These are phyloP conservation scores for Chiloscyllium plagiosum DNA, from an alignment of 2,113 vertebrate genomes.

Conservation along the genomic window DNA sequence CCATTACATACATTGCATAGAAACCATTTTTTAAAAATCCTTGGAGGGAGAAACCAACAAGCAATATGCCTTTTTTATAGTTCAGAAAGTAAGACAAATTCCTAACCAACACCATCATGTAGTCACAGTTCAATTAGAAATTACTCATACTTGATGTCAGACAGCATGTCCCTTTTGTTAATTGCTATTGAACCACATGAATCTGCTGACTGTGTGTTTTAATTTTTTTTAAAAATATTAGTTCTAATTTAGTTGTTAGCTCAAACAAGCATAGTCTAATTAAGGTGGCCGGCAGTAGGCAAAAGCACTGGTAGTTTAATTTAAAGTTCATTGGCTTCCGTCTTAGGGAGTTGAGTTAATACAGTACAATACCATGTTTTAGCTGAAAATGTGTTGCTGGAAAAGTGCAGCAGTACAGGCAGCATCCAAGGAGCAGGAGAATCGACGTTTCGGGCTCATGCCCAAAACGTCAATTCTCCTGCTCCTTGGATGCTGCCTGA, in stretches of 20 bases:
- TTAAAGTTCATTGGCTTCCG: conserved; percentile 12
- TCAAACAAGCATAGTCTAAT: neutral
- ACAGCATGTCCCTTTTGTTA: neutral
- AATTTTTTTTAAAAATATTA: neutral
- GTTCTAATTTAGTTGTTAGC: neutral
- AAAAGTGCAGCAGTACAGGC: no score
- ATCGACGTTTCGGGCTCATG: no score
- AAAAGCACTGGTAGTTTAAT: neutral
- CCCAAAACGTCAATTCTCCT: no score
- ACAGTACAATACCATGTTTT: neutral
- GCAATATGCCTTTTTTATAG: neutral
- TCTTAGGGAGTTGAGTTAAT: neutral
- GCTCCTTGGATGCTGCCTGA: no score
- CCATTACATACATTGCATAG: neutral
- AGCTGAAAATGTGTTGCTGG: no score
- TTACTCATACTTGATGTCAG: neutral
- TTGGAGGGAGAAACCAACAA: neutral
- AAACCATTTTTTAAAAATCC: neutral
- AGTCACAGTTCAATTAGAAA: neutral
- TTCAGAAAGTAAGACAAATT: neutral
- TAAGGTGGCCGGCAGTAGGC: neutral
- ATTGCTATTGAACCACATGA: neutral
- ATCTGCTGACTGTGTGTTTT: neutral
- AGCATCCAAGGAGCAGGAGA: no score
- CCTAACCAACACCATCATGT: neutral